A percentile compares a stretch with the other conserved stretches of the same genome.
These are phyloP conservation scores for Iselma pallidipennis DNA, from an alignment of 2,888 invertebrate species.

Conservation along the genomic window DNA sequence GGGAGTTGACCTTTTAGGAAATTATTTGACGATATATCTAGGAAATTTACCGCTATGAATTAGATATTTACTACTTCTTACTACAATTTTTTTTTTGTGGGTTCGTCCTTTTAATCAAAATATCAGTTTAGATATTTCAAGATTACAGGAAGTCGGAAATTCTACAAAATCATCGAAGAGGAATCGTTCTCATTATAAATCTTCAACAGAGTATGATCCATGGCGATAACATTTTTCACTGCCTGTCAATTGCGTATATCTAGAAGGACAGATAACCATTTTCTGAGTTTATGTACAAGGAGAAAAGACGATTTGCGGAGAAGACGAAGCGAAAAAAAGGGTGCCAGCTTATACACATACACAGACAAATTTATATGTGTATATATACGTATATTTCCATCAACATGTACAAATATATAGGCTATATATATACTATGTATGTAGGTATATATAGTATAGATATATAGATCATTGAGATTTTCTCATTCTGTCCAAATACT, in stretches of 20 bases:
- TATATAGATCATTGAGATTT: neutral
- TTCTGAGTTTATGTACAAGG: neutral
- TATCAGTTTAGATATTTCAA: neutral
- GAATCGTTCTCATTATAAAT: constrained; percentile 34
- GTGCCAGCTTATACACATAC: neutral
- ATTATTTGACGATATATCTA: neutral
- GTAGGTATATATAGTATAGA: no score
- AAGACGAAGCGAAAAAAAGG: neutral
- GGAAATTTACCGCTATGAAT: neutral
- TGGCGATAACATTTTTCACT: constrained; percentile 43
- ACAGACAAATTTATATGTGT: no score
- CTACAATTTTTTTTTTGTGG: neutral
- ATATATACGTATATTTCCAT: neutral
- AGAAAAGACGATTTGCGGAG: neutral
- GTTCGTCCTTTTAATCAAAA: neutral
- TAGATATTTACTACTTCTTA: neutral
- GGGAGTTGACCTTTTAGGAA: no score
- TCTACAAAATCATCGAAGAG: neutral
- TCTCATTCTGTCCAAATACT: neutral
- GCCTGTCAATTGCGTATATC: constrained; percentile 43
- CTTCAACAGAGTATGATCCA: constrained; percentile 39
- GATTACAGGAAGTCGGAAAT: neutral
- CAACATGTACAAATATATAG: neutral
- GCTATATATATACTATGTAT: neutral
- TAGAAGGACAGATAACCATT: constrained; percentile 16